These are phyloP conservation scores for Pycnonotus jocosus DNA, from an alignment of 2,113 vertebrate species.

Conservation along the genomic window DNA sequence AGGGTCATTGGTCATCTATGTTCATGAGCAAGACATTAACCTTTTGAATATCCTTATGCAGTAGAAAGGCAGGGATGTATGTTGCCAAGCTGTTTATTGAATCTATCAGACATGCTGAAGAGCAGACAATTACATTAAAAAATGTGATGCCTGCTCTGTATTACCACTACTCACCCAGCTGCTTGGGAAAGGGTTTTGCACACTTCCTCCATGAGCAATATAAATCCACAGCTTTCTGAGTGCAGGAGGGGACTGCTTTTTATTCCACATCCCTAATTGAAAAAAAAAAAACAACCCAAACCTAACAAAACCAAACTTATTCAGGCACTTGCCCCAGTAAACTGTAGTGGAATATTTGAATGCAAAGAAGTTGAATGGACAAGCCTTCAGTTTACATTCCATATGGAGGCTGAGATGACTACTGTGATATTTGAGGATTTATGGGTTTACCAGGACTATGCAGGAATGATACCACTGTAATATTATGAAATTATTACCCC, in stretches of 20 bases:
- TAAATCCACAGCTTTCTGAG: neutral
- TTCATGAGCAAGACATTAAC: neutral
- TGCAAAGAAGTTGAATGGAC: neutral
- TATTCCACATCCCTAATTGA: neutral
- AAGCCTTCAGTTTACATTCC: neutral
- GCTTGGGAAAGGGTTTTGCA: neutral
- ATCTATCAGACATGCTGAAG: neutral
- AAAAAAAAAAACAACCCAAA: neutral
- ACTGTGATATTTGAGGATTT: conserved; percentile 22
- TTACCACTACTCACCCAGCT: neutral
- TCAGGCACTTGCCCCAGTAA: neutral
- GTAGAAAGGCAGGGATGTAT: neutral
- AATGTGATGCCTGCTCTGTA: neutral
- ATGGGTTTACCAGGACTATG: conserved; percentile 21
- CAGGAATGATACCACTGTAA: neutral
- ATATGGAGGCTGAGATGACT: neutral
- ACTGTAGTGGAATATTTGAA: neutral
- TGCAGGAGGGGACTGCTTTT: neutral
- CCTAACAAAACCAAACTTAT: neutral
- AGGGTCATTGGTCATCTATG: neutral
- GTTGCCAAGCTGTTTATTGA: neutral
- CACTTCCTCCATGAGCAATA: neutral
- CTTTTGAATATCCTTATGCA: neutral
- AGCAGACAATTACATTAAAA: neutral
- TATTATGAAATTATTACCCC: conserved; percentile 27